Evolutionary conservation across 1,140 invertebrate genomes (phyloP).

Genomic region (Eumeta japonica): DNA sequence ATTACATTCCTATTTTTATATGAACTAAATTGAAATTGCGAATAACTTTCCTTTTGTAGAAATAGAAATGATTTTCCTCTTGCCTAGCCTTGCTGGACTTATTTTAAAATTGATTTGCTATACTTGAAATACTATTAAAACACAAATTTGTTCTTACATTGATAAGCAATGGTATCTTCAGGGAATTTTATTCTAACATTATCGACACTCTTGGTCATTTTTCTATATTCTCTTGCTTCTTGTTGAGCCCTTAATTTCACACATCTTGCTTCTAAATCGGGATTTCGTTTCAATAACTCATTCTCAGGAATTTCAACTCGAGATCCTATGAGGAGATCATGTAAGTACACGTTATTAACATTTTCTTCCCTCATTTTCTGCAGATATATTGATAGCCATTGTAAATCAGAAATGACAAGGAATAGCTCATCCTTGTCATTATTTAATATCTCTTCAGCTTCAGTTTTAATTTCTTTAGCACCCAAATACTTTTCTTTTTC

Average conservation of each 20-base stretch:
- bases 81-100: no score
- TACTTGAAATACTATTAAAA: no score
- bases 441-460: conserved; percentile 11
- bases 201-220: conserved; percentile 82
- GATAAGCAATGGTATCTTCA: conserved; percentile 76
- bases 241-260: conserved; percentile 70
- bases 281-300: conserved; percentile 68
- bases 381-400: conserved; percentile 61
- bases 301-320: conserved; percentile 70
- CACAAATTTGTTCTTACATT: conserved; percentile 75
- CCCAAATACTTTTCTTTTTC: conserved; percentile 15
- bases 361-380: conserved; percentile 44
- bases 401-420: conserved; percentile 55
- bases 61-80: no score
- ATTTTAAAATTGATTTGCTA: no score
- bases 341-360: conserved; percentile 59
- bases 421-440: conserved; percentile 10
- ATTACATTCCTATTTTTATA: no score
- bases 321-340: conserved; percentile 66
- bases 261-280: conserved; percentile 75
- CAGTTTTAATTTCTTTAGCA: conserved; percentile 12
- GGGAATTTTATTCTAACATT: conserved; percentile 60
- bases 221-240: conserved; percentile 70
- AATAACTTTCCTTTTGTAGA: no score
- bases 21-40: no score